phyloP scores from a whole-genome alignment of 92 coral and sea anemone species.

The Palythoa grandiflora region DNA sequence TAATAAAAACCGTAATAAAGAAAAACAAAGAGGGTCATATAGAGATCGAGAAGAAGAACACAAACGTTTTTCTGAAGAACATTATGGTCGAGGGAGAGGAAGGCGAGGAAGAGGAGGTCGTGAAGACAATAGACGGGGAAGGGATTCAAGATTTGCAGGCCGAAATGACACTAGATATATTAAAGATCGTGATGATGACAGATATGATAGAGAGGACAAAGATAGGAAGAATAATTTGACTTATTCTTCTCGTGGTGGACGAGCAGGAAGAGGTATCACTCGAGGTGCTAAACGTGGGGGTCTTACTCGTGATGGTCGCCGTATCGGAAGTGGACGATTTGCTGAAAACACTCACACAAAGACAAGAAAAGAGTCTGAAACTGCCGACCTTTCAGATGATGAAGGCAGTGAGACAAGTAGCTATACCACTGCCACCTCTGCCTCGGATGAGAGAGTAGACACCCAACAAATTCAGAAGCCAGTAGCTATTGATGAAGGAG shows the following conservation, averaged over 20 bases:
- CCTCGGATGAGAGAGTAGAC: slow-evolving; percentile 85
- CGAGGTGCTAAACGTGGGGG: slow-evolving; percentile 81
- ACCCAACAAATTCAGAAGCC: slow-evolving; percentile 34
- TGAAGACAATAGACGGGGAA: slow-evolving; percentile 44
- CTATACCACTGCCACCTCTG: slow-evolving; percentile 94
- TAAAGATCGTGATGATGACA: slow-evolving; percentile 56
- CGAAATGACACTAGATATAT: slow-evolving; percentile 35
- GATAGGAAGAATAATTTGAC: slow-evolving; percentile 38
- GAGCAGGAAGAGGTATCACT: slow-evolving; percentile 62
- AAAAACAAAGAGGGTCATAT: slow-evolving; percentile 6
- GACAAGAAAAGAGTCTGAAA: slow-evolving; percentile 68
- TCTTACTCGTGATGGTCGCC: slow-evolving; percentile 61
- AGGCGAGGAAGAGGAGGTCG: slow-evolving; percentile 45
- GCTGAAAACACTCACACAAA: slow-evolving; percentile 53
- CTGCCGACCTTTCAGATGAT: slow-evolving; percentile 78
- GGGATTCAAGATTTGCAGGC: slow-evolving; percentile 25
- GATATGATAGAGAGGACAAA: slow-evolving; percentile 44
- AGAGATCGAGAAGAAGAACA: slow-evolving; percentile 30
- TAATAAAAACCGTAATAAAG: neutral
- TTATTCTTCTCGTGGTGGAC: slow-evolving; percentile 73
- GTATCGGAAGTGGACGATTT: slow-evolving; percentile 87
- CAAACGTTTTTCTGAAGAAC: slow-evolving; percentile 28
- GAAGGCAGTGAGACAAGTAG: slow-evolving; percentile 86
- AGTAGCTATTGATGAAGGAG: slow-evolving; percentile 46
- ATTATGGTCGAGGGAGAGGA: slow-evolving; percentile 31